These are phyloP conservation scores for Drosophila gunungcola DNA, from an alignment of 1,140 invertebrate genomes.

Conservation along the genomic window DNA sequence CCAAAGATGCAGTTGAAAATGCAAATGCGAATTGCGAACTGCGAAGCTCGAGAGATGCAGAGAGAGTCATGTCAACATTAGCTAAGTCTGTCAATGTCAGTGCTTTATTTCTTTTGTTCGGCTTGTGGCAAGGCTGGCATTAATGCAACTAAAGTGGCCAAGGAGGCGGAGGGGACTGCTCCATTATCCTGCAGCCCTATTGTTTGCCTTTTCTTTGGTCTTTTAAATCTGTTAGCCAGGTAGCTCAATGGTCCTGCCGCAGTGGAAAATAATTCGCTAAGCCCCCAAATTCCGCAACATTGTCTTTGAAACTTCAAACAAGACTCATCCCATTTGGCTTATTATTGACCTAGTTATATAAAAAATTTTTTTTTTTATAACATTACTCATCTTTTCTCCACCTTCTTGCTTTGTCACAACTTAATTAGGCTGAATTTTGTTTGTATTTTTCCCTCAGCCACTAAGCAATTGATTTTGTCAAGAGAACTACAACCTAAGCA, in stretches of 20 bases:
- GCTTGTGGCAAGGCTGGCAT: constrained; percentile 22
- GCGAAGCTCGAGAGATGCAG: constrained; percentile 15
- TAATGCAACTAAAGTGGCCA: constrained; percentile 28
- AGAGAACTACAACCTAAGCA: constrained; percentile 46
- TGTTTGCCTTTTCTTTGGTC: constrained; percentile 21
- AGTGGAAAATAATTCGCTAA: constrained; percentile 19
- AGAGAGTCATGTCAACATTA: constrained; percentile 27
- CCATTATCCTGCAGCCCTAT: constrained; percentile 28
- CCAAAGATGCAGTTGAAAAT: constrained; percentile 40
- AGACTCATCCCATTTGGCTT: constrained; percentile 5
- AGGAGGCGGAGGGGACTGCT: background rate
- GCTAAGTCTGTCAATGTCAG: constrained; percentile 38
- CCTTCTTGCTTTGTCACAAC: constrained; percentile 24
- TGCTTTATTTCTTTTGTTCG: constrained; percentile 38
- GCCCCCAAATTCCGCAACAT: background rate
- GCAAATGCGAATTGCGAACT: constrained; percentile 38
- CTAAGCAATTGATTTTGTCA: constrained; percentile 58
- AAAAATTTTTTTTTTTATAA: constrained; percentile 21
- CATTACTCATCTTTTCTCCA: constrained; percentile 1
- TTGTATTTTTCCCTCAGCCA: constrained; percentile 20
- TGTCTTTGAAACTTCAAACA: constrained; percentile 1
- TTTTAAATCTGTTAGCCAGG: constrained; percentile 11
- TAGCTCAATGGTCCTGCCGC: constrained; percentile 13
- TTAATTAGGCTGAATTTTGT: constrained; percentile 46
- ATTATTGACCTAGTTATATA: constrained; percentile 15